Percentiles rank a stretch among this genome's conserved stretches.
Evolutionary conservation across 2,888 invertebrate species (phyloP).

Genomic region (Cryptocephalus moraei): DNA sequence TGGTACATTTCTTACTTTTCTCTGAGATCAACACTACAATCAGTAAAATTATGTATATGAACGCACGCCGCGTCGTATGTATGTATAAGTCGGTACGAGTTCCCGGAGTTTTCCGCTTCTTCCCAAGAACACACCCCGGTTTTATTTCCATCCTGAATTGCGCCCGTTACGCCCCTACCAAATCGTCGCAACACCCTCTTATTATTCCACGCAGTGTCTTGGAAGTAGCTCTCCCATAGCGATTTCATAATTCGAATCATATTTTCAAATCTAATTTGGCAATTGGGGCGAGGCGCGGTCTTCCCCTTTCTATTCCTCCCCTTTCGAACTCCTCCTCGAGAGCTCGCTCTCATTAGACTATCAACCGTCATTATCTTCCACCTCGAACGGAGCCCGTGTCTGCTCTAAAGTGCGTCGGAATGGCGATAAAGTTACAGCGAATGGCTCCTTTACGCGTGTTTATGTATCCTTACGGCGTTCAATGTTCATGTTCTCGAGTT

Average conservation of each 20-base stretch:
- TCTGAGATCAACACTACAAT: too few species aligned
- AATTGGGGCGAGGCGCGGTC: constrained; percentile 11
- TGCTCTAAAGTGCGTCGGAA: constrained; percentile 7
- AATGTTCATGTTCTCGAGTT: constrained; percentile 32
- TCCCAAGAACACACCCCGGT: too few species aligned
- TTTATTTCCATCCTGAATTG: too few species aligned
- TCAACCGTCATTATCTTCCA: constrained; percentile 37
- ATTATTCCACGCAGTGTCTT: constrained; percentile 4
- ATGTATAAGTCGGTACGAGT: too few species aligned
- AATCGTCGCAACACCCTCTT: constrained; percentile 2
- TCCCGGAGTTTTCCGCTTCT: too few species aligned
- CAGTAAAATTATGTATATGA: too few species aligned
- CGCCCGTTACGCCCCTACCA: not conserved
- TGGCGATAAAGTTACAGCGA: constrained; percentile 39
- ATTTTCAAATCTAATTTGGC: constrained; percentile 27
- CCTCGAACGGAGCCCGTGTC: constrained; percentile 30
- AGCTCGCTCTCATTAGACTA: constrained; percentile 30
- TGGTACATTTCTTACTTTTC: too few species aligned
- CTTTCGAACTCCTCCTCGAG: constrained; percentile 12
- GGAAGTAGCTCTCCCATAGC: constrained; percentile 7
- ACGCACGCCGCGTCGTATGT: too few species aligned
- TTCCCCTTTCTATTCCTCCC: not conserved
- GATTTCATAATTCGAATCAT: constrained; percentile 24
- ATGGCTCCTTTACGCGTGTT: constrained; percentile 41
- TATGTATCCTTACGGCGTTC: constrained; percentile 35